A percentile compares a stretch with the other conserved stretches of the same genome.
Conservation (phyloP, 2,888 invertebrate genomes). For the Carcina quercana region DNA sequence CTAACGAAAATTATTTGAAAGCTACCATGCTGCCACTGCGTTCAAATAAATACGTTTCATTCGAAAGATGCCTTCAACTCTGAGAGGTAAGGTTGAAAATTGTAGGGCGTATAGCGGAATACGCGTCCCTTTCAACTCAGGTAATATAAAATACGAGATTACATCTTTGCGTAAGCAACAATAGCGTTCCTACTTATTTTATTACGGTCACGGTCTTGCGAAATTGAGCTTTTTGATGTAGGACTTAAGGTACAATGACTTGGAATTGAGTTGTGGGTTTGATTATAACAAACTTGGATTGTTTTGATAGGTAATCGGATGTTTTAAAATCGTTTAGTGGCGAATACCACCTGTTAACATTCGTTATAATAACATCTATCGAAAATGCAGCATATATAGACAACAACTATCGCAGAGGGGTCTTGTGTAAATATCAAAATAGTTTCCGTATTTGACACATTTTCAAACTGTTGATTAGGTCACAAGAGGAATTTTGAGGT, state of each 20-base stretch:
- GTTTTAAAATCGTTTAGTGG: conserved; percentile 47
- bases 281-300: conserved; percentile 35
- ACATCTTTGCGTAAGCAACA: conserved; percentile 69
- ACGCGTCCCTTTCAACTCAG: conserved; percentile 51
- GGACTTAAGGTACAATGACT: conserved; percentile 1
- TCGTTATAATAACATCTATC: too few species aligned
- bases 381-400: too few species aligned
- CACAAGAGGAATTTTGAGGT: too few species aligned
- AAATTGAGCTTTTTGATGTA: conserved; percentile 24
- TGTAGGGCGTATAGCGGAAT: conserved; percentile 12
- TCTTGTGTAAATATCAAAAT: too few species aligned
- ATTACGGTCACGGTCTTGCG: conserved; percentile 27
- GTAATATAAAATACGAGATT: conserved; percentile 70
- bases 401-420: too few species aligned
- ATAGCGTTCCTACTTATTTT: conserved; percentile 60
- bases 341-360: conserved; percentile 47
- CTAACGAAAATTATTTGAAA: neutral
- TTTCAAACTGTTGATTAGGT: too few species aligned
- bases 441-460: too few species aligned
- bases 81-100: conserved; percentile 21
- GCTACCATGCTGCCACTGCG: neutral
- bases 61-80: conserved; percentile 2
- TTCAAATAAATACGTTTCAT: too few species aligned
- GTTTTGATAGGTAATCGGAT: conserved; percentile 55
- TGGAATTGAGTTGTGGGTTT: neutral